Percentiles rank a stretch among this genome's conserved stretches.
phyloP scores from a whole-genome alignment of 2,113 vertebrate species.

The Natator depressus region DNA sequence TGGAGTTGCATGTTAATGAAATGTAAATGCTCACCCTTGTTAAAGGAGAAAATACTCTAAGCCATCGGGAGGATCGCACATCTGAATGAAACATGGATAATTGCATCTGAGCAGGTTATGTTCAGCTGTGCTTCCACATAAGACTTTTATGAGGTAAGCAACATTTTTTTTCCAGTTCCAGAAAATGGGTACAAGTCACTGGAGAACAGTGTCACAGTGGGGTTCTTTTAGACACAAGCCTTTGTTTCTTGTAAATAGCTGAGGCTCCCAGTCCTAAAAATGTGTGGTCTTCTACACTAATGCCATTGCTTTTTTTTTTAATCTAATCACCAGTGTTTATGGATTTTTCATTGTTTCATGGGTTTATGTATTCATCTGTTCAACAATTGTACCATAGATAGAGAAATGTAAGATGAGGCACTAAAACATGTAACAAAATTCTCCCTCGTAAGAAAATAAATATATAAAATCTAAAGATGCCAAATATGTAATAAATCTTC shows the following conservation, averaged over 20 bases:
- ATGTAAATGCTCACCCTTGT: not conserved
- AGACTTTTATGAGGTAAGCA: not conserved
- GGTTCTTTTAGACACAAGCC: not conserved
- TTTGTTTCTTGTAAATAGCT: conserved; percentile 20
- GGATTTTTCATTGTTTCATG: not conserved
- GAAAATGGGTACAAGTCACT: not conserved
- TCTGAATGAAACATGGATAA: conserved; percentile 37
- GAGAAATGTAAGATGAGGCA: not conserved
- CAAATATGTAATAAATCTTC: not conserved
- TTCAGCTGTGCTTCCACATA: not conserved
- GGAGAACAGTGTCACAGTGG: not conserved
- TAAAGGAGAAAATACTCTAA: not conserved
- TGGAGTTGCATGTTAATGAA: conserved; percentile 1
- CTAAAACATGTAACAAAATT: not conserved
- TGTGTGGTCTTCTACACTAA: not conserved
- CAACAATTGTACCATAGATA: not conserved
- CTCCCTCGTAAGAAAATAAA: not conserved
- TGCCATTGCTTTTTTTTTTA: not conserved
- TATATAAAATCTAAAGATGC: not conserved
- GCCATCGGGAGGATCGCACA: not conserved
- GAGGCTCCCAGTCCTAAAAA: not conserved
- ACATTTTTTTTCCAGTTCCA: not conserved
- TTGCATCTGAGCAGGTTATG: not conserved
- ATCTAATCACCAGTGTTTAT: not conserved
- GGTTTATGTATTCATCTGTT: not conserved